These are phyloP conservation scores for Camponotus floridanus DNA, from an alignment of 1,140 invertebrate genomes.

Conservation along the genomic window DNA sequence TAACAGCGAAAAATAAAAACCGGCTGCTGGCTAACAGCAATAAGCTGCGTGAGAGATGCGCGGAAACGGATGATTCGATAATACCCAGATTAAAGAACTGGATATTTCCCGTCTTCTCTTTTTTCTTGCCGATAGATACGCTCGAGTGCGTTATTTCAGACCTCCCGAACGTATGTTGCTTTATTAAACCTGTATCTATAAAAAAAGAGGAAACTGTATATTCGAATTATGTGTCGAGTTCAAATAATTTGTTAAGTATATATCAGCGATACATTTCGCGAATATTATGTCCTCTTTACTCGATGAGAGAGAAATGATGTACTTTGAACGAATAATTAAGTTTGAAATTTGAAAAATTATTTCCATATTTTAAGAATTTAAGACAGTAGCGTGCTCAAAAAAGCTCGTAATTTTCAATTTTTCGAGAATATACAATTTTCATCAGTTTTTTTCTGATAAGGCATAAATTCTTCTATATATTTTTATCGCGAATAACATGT, in stretches of 20 bases:
- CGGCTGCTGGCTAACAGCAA: constrained; percentile 14
- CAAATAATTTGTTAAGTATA: background rate
- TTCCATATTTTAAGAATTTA: background rate
- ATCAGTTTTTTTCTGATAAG: background rate
- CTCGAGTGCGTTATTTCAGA: constrained; percentile 3
- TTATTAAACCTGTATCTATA: background rate
- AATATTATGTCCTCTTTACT: background rate
- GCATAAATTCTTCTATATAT: background rate
- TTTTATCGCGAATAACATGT: background rate
- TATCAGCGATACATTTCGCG: background rate
- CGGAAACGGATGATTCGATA: constrained; percentile 34
- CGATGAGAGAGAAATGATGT: too few relatives aligned
- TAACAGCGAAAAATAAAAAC: constrained; percentile 61
- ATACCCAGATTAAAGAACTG: constrained; percentile 6
- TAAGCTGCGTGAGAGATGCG: constrained; percentile 32
- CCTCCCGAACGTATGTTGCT: background rate
- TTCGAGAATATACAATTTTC: too few relatives aligned
- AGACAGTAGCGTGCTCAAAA: too few relatives aligned
- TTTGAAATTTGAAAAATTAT: background rate
- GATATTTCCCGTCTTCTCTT: background rate
- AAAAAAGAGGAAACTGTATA: background rate
- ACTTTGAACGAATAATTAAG: constrained; percentile 12
- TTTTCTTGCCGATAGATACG: background rate
- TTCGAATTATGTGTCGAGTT: background rate
- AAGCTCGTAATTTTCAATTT: too few relatives aligned